Evolutionary conservation across 2,888 invertebrate genomes (phyloP).

Genomic region (Clistopyga incitator): DNA sequence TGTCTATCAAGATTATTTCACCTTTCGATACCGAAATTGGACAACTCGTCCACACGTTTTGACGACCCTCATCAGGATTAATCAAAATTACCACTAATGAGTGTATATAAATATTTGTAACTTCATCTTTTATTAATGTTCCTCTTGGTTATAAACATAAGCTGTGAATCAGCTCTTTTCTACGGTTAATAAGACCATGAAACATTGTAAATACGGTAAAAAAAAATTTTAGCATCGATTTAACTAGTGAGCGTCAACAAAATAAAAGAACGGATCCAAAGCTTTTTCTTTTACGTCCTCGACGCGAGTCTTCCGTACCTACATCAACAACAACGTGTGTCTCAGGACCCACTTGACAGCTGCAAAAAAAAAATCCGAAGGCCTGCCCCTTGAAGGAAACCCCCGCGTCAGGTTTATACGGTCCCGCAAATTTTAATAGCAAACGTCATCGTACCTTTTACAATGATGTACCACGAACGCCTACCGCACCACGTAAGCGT

Average conservation of each 20-base stretch:
- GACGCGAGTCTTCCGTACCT: background rate
- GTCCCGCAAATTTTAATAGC: constrained; percentile 1
- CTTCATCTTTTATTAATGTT: no score
- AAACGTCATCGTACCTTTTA: constrained; percentile 24
- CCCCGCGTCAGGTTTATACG: background rate
- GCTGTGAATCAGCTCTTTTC: no score
- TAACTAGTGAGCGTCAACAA: background rate
- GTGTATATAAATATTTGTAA: background rate
- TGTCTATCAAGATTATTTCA: no score
- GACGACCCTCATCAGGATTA: no score
- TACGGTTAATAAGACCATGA: no score
- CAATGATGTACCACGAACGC: background rate
- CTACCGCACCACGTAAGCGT: background rate
- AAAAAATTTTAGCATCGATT: no score
- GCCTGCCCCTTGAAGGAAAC: background rate
- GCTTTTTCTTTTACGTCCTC: background rate
- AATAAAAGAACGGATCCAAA: background rate
- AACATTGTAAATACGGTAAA: no score
- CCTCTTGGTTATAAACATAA: no score
- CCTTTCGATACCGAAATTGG: no score
- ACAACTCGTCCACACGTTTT: no score
- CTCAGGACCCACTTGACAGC: background rate
- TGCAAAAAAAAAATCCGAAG: constrained; percentile 1
- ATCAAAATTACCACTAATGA: background rate
- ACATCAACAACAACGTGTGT: background rate